phyloP scores from a whole-genome alignment of 2,797 vertebrate genomes.

The Eupleurogrammus muticus region DNA sequence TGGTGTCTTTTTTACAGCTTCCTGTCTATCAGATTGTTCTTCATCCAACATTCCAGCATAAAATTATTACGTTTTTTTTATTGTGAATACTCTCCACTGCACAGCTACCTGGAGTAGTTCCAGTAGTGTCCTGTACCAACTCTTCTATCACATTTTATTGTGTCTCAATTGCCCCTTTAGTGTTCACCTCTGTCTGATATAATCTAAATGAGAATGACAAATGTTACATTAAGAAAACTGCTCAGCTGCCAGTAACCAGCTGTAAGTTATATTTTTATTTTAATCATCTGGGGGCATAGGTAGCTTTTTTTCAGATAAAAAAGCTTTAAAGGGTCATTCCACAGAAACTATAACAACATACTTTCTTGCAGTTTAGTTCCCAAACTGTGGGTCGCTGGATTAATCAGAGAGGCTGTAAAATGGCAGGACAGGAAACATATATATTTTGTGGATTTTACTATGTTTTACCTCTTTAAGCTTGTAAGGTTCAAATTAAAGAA shows the following conservation, averaged over 20 bases:
- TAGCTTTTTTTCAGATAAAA: not conserved
- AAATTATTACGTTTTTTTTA: constrained; percentile 39
- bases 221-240: not conserved
- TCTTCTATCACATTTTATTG: constrained; percentile 8
- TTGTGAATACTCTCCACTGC: constrained; percentile 12
- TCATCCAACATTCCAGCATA: constrained; percentile 47
- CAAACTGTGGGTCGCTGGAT: too few relatives aligned
- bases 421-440: too few relatives aligned
- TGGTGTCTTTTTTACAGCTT: constrained; percentile 11
- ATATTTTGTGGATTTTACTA: too few relatives aligned
- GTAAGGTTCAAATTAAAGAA: too few relatives aligned
- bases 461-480: too few relatives aligned
- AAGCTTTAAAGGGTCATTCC: not conserved
- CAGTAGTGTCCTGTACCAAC: constrained; percentile 15
- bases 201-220: not conserved
- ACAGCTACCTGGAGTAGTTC: constrained; percentile 8
- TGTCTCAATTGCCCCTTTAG: constrained; percentile 18
- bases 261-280: not conserved
- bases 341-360: not conserved
- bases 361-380: too few relatives aligned
- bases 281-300: not conserved
- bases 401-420: too few relatives aligned
- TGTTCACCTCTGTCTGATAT: not conserved
- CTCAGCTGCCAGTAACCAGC: not conserved
- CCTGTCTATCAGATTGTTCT: constrained; percentile 23